Evolutionary conservation across 2,797 vertebrate genomes (phyloP).

Genomic region (Hippocampus kuda): DNA sequence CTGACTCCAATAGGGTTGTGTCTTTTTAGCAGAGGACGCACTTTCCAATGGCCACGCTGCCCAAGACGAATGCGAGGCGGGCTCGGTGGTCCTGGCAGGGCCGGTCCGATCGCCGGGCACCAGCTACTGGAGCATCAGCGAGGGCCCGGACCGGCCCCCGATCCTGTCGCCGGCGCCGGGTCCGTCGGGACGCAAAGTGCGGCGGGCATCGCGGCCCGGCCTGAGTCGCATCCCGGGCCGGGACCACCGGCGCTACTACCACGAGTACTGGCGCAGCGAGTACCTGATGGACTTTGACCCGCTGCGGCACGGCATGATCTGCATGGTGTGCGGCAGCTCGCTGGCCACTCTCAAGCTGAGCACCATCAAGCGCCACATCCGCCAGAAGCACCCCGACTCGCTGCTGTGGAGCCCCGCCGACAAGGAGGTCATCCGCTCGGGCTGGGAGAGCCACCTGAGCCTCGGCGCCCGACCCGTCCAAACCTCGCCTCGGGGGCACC

Average conservation of each 20-base stretch:
- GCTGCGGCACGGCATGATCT: conserved; percentile 84
- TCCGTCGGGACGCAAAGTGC: conserved; percentile 54
- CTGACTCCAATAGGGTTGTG: background rate
- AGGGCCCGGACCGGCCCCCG: conserved; percentile 60
- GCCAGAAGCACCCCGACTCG: conserved; percentile 86
- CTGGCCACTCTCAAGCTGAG: conserved; percentile 86
- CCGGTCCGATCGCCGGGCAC: conserved; percentile 56
- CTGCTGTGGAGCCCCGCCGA: conserved; percentile 79
- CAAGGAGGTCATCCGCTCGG: conserved; percentile 84
- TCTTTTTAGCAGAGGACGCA: conserved; percentile 45
- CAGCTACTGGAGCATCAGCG: conserved; percentile 68
- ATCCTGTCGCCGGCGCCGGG: conserved; percentile 59
- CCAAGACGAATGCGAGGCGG: conserved; percentile 34
- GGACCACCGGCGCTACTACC: conserved; percentile 89
- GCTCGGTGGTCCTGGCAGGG: conserved; percentile 4
- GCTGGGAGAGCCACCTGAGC: conserved; percentile 83
- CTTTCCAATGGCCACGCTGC: conserved; percentile 58
- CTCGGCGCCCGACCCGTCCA: conserved; percentile 45
- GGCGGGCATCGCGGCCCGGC: conserved; percentile 72
- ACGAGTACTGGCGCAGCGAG: conserved; percentile 88
- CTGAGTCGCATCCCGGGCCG: conserved; percentile 81
- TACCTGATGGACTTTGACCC: conserved; percentile 92
- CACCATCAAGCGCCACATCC: conserved; percentile 90
- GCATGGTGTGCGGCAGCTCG: conserved; percentile 91
- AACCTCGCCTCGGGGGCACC: conserved; percentile 31